Evolutionary conservation across 2,797 vertebrate species (phyloP).

Genomic region (Vipera ursinii): DNA sequence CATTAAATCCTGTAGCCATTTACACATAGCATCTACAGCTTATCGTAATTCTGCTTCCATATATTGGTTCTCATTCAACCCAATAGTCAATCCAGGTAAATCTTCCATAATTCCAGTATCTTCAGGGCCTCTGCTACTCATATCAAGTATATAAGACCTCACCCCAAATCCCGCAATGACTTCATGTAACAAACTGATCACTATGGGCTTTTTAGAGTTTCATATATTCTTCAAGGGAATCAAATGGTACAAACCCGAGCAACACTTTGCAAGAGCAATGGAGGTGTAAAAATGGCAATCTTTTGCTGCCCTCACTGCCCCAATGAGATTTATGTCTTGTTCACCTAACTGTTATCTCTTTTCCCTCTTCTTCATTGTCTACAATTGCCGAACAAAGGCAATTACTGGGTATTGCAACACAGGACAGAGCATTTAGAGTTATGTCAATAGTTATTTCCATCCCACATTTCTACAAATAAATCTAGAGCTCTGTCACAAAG

Average conservation of each 20-base stretch:
- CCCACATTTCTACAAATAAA: background rate
- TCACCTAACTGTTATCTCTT: background rate
- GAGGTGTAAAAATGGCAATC: background rate
- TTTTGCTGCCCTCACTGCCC: background rate
- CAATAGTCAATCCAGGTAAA: background rate
- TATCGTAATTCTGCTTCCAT: background rate
- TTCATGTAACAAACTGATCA: background rate
- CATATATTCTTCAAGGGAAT: background rate
- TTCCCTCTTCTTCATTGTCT: background rate
- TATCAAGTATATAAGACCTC: background rate
- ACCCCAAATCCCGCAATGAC: background rate
- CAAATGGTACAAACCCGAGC: background rate
- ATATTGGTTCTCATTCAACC: background rate
- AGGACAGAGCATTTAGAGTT: background rate
- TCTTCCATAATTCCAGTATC: background rate
- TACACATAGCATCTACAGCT: background rate
- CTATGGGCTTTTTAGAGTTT: background rate
- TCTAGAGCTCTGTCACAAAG: background rate
- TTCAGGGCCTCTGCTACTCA: background rate
- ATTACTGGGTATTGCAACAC: background rate
- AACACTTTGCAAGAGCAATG: background rate
- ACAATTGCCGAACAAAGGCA: background rate
- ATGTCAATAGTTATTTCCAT: background rate
- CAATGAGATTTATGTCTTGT: background rate
- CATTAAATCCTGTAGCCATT: background rate